Evolutionary conservation across 1,140 invertebrate genomes (phyloP), one percentile per base, ranked within the genome.

Genomic region (Drosophila ficusphila): DNA sequence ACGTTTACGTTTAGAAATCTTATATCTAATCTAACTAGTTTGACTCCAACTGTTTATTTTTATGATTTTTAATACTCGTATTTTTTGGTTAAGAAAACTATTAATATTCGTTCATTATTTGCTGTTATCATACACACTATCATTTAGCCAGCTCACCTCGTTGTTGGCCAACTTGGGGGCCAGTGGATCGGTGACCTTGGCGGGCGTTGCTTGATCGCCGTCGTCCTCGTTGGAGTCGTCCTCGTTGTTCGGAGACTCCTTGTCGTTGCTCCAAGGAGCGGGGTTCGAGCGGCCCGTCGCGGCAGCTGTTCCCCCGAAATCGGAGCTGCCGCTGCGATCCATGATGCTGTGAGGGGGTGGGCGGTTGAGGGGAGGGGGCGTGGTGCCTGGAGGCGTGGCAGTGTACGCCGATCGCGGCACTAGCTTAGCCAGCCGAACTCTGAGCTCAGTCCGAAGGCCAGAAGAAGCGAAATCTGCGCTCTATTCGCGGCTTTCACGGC

Each of bases 211-310:
- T 54, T 38, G 81, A 42, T 91, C 89, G 39, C 71, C 83, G 18
- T 91, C 90, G 44, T 91, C 89, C 34, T 90, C 89, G 52, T 86
- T 86, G 34, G 81, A 86, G 33, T 90, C 90, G 19, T 90, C 89
- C 39, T 89, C 89, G 11, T 90, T 88, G 31, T 82, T 79, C 4
- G 89, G 76, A 34, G 85, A 89, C 57, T 90, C 89, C 52, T 90
- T 90, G 68, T 90, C 81, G 51, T 90, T 89, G 38, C 68, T 68
- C 89, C 89, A 90, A 4, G 85, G 81, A n/a, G 81, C 62, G 31
- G 74, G 56, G 11, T 70, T 72, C 8, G 67, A 33, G 27, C 57
- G 52, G 3, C 62, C 48, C 18, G 47, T 41, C 5, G 8, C 33
- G 4, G 42, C 61, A 47, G 36, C 65, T 4, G 48, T 36, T 31